Base-by-base conservation (phyloP, 2,113 vertebrate species). In the Pangasianodon gigas region DNA sequence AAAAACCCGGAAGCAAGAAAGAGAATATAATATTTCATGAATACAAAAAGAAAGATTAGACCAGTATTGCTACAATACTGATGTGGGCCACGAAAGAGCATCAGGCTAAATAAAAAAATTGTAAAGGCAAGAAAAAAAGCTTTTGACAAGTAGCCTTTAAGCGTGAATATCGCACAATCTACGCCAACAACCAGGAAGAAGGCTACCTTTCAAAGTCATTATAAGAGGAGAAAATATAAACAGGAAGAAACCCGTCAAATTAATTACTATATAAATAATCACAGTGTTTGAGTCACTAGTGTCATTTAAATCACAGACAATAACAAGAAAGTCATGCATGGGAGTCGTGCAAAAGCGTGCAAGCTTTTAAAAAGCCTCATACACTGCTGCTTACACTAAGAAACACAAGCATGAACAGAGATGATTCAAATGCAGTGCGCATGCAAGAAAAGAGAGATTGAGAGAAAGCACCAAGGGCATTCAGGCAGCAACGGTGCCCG, bases 371-470 rank as follows among this genome's bases (percentile, higher is more conserved):
- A 46, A 81, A 54, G 46, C 41, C n/a, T 46, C 24, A 37, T 75
- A 86, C 88, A 69, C 80, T 69, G 85, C 81, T 84, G 77, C 74
- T 89, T 87, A 85, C 52, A 87, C 48, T 3, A 0, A 44, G 4
- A 74, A 67, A 48, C 60, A 67, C 56, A 71, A 24, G 26, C 69
- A 48, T n/a, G 51, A 26, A 56, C 6, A 84, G 14, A 77, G 54
- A 51, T 2, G 29, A 89, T 87, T 91, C 92, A 90, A 87, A 91
- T 91, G 41, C 93, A 94, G 94, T 92, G 87, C 88, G 91, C 96
- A 96, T 96, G 96, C 96, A 96, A 91, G 92, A 65, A 80, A 52
- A 84, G 60, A 62, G 8, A 88, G 75, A 75, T 29, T 14, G 32
- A 82, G 26, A 93, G 84, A 90, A 92, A 89, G 75, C 90, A 94